Conservation (phyloP, 2,797 vertebrate species). For the Pelobates cultripes region DNA sequence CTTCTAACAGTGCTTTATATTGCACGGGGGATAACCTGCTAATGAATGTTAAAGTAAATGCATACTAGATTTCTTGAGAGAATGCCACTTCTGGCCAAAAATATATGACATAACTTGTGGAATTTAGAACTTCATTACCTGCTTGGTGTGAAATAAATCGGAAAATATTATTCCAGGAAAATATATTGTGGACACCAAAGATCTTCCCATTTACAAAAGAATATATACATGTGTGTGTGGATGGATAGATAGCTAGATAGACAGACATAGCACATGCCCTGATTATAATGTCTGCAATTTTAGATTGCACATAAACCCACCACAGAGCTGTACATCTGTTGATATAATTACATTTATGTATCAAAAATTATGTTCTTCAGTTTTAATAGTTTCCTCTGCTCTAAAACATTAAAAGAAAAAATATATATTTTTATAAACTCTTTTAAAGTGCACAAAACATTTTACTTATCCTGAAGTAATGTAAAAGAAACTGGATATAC, state of each 20-base stretch:
- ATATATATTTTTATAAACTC: background rate
- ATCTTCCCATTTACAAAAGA: too few relatives aligned
- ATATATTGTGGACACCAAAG: too few relatives aligned
- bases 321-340: constrained; percentile 30
- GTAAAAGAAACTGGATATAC: background rate
- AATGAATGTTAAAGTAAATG: too few relatives aligned
- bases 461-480: constrained; percentile 5
- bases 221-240: too few relatives aligned
- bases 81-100: too few relatives aligned
- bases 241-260: too few relatives aligned
- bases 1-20: background rate
- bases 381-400: constrained; percentile 14
- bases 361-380: constrained; percentile 31
- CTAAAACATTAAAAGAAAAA: constrained; percentile 1
- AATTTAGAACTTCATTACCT: too few relatives aligned
- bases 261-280: background rate
- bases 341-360: constrained; percentile 19
- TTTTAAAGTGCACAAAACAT: constrained; percentile 50
- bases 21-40: too few relatives aligned
- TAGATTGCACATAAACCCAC: constrained; percentile 11
- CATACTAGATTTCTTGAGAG: too few relatives aligned
- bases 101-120: too few relatives aligned
- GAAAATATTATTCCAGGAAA: too few relatives aligned
- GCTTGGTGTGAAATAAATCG: too few relatives aligned
- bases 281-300: constrained; percentile 25